Evolutionary conservation across 2,113 vertebrate species (phyloP).

Genomic region (Anguilla rostrata): DNA sequence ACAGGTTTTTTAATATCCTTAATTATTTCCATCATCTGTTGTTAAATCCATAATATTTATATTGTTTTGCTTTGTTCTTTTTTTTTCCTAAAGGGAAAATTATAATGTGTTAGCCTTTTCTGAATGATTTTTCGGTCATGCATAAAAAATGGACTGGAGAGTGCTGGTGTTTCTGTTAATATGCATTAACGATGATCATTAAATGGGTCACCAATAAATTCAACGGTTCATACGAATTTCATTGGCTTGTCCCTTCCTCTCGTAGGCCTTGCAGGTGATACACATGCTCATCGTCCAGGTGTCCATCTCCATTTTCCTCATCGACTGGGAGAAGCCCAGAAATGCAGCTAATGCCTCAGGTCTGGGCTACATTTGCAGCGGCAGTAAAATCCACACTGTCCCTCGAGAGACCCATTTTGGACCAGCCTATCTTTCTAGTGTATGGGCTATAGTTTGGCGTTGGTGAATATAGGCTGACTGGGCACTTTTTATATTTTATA

Average conservation of each 20-base stretch:
- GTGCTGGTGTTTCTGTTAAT: not conserved
- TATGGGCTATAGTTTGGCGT: not conserved
- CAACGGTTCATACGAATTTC: not conserved
- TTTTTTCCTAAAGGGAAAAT: too few relatives aligned
- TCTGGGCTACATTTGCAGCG: not conserved
- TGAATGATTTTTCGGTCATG: not conserved
- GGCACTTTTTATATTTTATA: too few relatives aligned
- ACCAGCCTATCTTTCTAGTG: not conserved
- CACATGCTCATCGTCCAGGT: constrained; percentile 28
- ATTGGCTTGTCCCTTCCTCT: not conserved
- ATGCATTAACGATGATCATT: not conserved
- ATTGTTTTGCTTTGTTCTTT: not conserved
- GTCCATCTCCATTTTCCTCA: constrained; percentile 36
- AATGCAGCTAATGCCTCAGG: constrained; percentile 13
- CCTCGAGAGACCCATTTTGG: too few relatives aligned
- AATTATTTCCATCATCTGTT: not conserved
- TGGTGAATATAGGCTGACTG: not conserved
- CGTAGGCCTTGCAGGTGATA: constrained; percentile 44
- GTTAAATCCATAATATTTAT: not conserved
- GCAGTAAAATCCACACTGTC: not conserved
- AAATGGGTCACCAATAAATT: too few relatives aligned
- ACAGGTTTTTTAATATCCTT: not conserved
- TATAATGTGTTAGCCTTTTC: not conserved
- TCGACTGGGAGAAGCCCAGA: constrained; percentile 45
- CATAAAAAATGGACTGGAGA: not conserved